phyloP scores from a whole-genome alignment of 2,113 vertebrate genomes.

The Todiramphus saurophagus region DNA sequence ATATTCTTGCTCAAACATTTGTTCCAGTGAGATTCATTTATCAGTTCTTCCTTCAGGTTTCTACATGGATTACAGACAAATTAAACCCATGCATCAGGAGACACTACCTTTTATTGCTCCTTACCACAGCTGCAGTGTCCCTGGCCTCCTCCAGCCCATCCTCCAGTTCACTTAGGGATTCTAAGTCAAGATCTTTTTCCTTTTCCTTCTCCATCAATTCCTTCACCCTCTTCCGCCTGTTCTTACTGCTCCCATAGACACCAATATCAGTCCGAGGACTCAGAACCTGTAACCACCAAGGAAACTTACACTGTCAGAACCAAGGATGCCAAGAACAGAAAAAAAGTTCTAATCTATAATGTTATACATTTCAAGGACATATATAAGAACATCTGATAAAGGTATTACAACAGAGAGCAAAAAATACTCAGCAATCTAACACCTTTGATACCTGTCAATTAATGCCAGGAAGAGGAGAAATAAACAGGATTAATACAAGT shows the following conservation, averaged over 20 bases:
- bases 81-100: not conserved
- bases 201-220: conserved; percentile 92
- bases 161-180: conserved; percentile 90
- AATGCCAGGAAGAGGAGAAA: not conserved
- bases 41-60: not conserved
- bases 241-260: conserved; percentile 93
- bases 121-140: conserved; percentile 89
- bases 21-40: not conserved
- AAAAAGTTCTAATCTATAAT: not conserved
- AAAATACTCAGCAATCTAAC: not conserved
- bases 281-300: conserved; percentile 81
- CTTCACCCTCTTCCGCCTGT: conserved; percentile 89
- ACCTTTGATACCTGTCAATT: not conserved
- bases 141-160: conserved; percentile 87
- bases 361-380: not conserved
- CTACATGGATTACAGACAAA: not conserved
- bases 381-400: not conserved
- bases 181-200: conserved; percentile 89
- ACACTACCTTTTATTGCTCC: not conserved
- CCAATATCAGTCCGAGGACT: conserved; percentile 95
- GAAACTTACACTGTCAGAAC: not conserved
- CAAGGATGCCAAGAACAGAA: not conserved
- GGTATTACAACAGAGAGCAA: not conserved
- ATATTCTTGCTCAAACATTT: not conserved
- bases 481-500: not conserved